These are phyloP conservation scores for Cryptus viduatorius DNA, from an alignment of 2,888 invertebrate species.

Conservation along the genomic window DNA sequence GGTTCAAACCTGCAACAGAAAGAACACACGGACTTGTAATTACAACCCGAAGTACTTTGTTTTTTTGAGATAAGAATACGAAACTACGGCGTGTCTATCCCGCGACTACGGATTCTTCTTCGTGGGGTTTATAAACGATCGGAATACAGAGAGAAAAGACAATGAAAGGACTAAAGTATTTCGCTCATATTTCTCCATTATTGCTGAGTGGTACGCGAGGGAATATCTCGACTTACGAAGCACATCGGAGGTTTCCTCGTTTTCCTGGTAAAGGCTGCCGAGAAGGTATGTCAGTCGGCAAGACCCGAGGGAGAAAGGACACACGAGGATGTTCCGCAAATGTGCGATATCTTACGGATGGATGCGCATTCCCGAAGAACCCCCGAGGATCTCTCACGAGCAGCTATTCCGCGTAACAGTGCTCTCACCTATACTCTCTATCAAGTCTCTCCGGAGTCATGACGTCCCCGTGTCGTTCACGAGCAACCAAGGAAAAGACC, in stretches of 20 bases:
- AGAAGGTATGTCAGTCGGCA: constrained; percentile 32
- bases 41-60: not conserved
- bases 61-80: too few relatives aligned
- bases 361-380: constrained; percentile 56
- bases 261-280: constrained; percentile 18
- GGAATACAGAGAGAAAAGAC: constrained; percentile 64
- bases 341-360: constrained; percentile 67
- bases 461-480: constrained; percentile 47
- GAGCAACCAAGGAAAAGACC: constrained; percentile 53
- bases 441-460: constrained; percentile 40
- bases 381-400: constrained; percentile 50
- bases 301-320: constrained; percentile 20
- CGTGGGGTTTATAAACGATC: constrained; percentile 50
- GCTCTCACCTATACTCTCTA: not conserved
- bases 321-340: constrained; percentile 57
- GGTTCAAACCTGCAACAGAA: constrained; percentile 87
- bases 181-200: constrained; percentile 81
- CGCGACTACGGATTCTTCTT: constrained; percentile 44
- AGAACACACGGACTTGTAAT: constrained; percentile 57
- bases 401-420: constrained; percentile 40
- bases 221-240: constrained; percentile 48
- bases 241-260: not conserved
- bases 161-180: constrained; percentile 70
- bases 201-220: constrained; percentile 69
- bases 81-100: constrained; percentile 36